phyloP scores from a whole-genome alignment of 2,113 vertebrate genomes.

The Apodemus speciosus region DNA sequence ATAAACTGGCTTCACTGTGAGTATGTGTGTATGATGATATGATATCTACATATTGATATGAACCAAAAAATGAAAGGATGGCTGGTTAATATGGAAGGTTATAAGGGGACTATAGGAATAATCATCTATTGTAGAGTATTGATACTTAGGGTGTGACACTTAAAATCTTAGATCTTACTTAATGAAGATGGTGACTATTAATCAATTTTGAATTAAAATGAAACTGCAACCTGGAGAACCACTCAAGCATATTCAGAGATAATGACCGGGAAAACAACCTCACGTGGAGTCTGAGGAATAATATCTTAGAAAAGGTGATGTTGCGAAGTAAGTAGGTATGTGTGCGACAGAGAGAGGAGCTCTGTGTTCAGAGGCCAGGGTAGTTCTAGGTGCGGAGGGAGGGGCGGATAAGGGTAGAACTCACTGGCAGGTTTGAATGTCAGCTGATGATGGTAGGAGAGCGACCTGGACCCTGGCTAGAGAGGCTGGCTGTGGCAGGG shows the following conservation, averaged over 20 bases:
- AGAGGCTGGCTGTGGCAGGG: neutral
- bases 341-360: neutral
- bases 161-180: neutral
- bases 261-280: neutral
- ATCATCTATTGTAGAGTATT: neutral
- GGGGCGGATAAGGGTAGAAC: neutral
- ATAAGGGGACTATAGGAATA: neutral
- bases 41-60: neutral
- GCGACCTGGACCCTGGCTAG: neutral
- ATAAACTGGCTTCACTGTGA: neutral
- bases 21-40: neutral
- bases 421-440: neutral
- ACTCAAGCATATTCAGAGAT: neutral
- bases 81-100: neutral
- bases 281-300: neutral
- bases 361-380: neutral
- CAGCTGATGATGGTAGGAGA: neutral
- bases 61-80: neutral
- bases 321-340: neutral
- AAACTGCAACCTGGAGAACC: neutral
- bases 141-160: neutral
- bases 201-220: conserved; percentile 19
- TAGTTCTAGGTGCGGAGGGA: neutral
- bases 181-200: neutral
- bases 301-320: neutral